Evolutionary conservation across 2,113 vertebrate genomes (phyloP).

Genomic region (Peromyscus polionotus): DNA sequence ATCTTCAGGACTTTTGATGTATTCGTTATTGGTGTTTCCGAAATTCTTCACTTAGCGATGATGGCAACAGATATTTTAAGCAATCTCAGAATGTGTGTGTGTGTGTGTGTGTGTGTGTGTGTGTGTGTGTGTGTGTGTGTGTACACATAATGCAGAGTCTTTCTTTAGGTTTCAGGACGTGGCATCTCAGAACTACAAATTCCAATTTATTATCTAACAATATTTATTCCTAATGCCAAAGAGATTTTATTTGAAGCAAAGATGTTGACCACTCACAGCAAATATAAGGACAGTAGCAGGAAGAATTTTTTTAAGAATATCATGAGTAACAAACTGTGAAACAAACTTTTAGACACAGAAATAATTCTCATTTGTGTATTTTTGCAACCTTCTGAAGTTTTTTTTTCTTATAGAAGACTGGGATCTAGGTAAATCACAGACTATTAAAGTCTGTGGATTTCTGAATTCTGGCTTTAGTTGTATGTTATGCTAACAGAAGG

Average conservation of each 20-base stretch:
- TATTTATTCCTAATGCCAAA: background rate
- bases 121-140: background rate
- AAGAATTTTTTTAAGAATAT: background rate
- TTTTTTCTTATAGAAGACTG: background rate
- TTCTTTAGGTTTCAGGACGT: background rate
- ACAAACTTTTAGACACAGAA: background rate
- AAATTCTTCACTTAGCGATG: background rate
- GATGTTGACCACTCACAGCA: background rate
- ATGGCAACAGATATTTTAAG: slow-evolving; percentile 37
- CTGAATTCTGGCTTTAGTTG: background rate
- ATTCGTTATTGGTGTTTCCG: background rate
- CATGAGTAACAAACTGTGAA: background rate
- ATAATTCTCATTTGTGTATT: background rate
- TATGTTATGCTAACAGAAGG: background rate
- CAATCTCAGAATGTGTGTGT: background rate
- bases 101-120: background rate
- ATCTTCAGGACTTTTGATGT: background rate
- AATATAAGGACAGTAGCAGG: background rate
- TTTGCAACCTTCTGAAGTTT: background rate
- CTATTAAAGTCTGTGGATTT: background rate
- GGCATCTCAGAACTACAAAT: background rate
- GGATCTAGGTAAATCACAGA: background rate
- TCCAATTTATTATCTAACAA: slow-evolving; percentile 4
- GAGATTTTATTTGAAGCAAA: slow-evolving; percentile 26
- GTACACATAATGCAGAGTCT: background rate